phyloP scores from a whole-genome alignment of 1,140 invertebrate species.

The Pectinophora gossypiella region DNA sequence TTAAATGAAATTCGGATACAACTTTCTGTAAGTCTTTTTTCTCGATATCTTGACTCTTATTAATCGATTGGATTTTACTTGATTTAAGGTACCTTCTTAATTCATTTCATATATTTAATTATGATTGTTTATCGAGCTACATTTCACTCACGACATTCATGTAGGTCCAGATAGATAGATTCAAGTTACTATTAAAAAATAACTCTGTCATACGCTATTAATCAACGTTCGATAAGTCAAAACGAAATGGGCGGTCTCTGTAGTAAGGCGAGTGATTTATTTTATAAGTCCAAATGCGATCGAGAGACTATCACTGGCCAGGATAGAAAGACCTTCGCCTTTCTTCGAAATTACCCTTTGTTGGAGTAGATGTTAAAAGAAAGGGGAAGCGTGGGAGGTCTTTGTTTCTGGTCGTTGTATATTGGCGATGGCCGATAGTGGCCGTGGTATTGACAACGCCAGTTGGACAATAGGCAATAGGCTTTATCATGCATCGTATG shows the following conservation, averaged over 20 bases:
- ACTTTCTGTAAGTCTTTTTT: too few relatives aligned
- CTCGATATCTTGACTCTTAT: too few relatives aligned
- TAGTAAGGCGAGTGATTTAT: conserved; percentile 59
- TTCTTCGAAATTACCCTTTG: too few relatives aligned
- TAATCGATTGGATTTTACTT: too few relatives aligned
- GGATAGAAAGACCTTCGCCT: conserved; percentile 13
- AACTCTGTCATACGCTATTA: conserved; percentile 62
- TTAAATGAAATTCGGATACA: too few relatives aligned
- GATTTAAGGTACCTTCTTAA: too few relatives aligned
- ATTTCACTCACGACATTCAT: conserved; percentile 10
- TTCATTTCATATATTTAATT: too few relatives aligned
- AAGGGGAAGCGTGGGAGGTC: conserved; percentile 14
- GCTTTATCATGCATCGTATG: conserved; percentile 2
- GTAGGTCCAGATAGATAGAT: conserved; percentile 39
- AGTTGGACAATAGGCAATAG: conserved; percentile 44
- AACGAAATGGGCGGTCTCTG: conserved; percentile 56
- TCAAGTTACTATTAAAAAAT: conserved; percentile 65
- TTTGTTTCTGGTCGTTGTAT: conserved; percentile 20
- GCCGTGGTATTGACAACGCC: conserved; percentile 37
- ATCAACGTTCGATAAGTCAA: conserved; percentile 66
- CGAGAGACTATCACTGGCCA: conserved; percentile 31
- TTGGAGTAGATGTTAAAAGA: too few relatives aligned
- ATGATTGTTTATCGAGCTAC: neutral
- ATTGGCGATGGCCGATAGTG: conserved; percentile 38
- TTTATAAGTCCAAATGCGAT: conserved; percentile 37